phyloP scores from a whole-genome alignment of 2,113 vertebrate species.

The Hystrix cristata region DNA sequence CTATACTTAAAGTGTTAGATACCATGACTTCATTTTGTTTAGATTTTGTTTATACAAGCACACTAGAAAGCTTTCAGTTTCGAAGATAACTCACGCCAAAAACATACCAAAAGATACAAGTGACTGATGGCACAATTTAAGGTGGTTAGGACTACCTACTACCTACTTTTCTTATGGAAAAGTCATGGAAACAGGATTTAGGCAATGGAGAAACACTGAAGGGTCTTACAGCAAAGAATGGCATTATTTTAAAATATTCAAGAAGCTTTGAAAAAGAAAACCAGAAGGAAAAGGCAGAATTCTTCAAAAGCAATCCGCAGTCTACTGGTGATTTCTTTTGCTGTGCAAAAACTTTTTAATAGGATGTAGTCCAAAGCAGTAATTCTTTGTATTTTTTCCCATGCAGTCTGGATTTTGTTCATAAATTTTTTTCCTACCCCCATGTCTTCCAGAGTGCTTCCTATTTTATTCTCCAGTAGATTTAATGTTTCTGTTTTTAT shows the following conservation, averaged over 20 bases:
- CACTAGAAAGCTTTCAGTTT: not conserved
- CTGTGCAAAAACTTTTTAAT: no score
- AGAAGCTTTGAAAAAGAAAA: not conserved
- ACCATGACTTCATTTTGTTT: conserved; percentile 1
- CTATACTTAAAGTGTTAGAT: not conserved
- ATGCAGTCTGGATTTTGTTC: no score
- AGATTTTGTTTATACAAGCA: not conserved
- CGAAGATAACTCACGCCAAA: not conserved
- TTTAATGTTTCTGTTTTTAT: no score
- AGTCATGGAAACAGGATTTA: not conserved
- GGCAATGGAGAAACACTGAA: not conserved
- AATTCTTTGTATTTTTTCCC: no score
- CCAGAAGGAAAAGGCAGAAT: not conserved
- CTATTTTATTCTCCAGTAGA: no score
- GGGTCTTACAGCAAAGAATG: not conserved
- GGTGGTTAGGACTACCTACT: not conserved
- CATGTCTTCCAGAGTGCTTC: no score
- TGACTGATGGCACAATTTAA: not conserved
- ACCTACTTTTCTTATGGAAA: not conserved
- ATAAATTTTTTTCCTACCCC: no score
- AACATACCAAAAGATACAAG: not conserved
- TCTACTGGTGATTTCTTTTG: no score
- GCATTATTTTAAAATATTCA: not conserved
- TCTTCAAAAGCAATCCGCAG: not conserved
- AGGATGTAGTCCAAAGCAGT: no score